A percentile compares a stretch with the other conserved stretches of the same genome.
These are phyloP conservation scores for Tauraco erythrolophus DNA, from an alignment of 2,113 vertebrate species.

Conservation along the genomic window DNA sequence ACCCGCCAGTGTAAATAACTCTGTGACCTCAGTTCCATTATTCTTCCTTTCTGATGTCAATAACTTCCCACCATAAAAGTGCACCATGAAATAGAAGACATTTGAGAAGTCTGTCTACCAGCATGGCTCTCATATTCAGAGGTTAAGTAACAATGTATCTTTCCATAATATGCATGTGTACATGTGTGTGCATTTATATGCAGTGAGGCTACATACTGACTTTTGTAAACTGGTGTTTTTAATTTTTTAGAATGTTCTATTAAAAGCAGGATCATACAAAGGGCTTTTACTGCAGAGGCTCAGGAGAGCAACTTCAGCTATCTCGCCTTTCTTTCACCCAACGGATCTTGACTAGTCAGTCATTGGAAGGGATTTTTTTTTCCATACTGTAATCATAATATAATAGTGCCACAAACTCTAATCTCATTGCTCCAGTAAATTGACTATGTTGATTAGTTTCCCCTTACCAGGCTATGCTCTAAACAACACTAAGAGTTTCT, in stretches of 20 bases:
- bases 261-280: neutral
- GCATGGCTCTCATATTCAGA: neutral
- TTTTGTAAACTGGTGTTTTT: neutral
- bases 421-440: neutral
- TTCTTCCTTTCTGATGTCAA: constrained; percentile 53
- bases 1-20: constrained; percentile 62
- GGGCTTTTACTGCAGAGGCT: neutral
- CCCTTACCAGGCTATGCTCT: neutral
- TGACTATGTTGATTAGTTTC: neutral
- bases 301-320: neutral
- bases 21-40: constrained; percentile 59
- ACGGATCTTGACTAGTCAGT: neutral
- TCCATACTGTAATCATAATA: neutral
- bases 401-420: neutral
- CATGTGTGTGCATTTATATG: neutral
- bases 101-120: constrained; percentile 38
- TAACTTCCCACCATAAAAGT: constrained; percentile 57
- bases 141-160: neutral
- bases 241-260: neutral
- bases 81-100: constrained; percentile 36
- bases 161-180: neutral
- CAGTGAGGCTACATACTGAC: neutral
- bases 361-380: neutral
- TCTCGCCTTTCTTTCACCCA: neutral
- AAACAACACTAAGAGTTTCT: neutral